These are phyloP conservation scores for Pseudorectes ferrugineus DNA, from an alignment of 2,113 vertebrate genomes.

Conservation along the genomic window DNA sequence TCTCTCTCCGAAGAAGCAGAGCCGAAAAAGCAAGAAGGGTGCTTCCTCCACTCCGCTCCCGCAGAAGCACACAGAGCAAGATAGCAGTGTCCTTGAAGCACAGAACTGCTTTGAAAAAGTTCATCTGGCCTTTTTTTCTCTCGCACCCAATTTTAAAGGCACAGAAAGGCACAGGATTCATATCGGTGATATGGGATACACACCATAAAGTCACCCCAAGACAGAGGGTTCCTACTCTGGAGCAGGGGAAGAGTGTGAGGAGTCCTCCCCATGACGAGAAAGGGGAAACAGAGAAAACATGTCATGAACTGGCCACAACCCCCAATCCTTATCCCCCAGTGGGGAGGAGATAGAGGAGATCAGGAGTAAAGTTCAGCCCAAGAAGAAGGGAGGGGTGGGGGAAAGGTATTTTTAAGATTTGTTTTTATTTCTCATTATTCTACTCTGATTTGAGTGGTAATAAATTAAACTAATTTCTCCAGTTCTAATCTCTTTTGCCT, in stretches of 20 bases:
- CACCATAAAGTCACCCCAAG: too few relatives aligned
- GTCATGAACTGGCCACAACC: not conserved
- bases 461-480: not conserved
- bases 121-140: too few relatives aligned
- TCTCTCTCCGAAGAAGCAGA: too few relatives aligned
- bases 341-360: not conserved
- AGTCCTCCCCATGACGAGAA: fast-evolving
- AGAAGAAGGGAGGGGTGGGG: not conserved
- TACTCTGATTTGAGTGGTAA: not conserved
- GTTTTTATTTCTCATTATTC: not conserved
- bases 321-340: not conserved
- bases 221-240: not conserved
- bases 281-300: not conserved
- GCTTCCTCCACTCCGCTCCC: too few relatives aligned
- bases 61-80: too few relatives aligned
- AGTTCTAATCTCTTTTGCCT: not conserved
- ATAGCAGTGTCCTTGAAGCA: too few relatives aligned
- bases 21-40: too few relatives aligned
- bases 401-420: not conserved
- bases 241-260: not conserved
- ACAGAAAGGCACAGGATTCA: too few relatives aligned
- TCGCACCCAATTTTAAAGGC: too few relatives aligned
- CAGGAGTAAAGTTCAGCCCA: not conserved
- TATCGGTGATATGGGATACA: too few relatives aligned
- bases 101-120: too few relatives aligned